Evolutionary conservation across 2,888 invertebrate genomes (phyloP).

Genomic region (Euzetes globulus): DNA sequence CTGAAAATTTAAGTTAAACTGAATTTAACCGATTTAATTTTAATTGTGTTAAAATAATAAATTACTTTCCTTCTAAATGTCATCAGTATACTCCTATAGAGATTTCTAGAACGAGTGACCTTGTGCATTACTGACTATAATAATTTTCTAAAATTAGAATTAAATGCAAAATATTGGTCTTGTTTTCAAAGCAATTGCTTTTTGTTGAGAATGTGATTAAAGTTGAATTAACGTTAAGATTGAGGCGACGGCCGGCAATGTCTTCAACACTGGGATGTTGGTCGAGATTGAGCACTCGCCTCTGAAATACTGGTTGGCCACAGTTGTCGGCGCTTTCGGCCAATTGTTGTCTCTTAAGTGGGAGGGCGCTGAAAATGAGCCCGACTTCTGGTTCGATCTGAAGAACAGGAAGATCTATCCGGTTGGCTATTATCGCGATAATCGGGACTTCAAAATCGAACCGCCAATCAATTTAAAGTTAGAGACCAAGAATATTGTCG

Average conservation of each 20-base stretch:
- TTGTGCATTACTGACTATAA: too few species aligned
- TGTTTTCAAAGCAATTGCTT: background rate
- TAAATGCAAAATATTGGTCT: too few species aligned
- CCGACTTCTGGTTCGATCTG: slow-evolving; percentile 33
- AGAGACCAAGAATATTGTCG: slow-evolving; percentile 12
- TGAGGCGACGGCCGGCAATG: slow-evolving; percentile 30
- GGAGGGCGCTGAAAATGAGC: slow-evolving; percentile 13
- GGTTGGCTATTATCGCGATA: slow-evolving; percentile 27
- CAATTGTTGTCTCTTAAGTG: slow-evolving; percentile 32
- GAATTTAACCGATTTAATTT: too few species aligned
- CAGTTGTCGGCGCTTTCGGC: slow-evolving; percentile 21
- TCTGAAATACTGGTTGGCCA: slow-evolving; percentile 35
- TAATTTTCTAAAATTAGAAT: too few species aligned
- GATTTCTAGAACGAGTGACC: too few species aligned
- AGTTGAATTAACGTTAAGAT: slow-evolving; percentile 5
- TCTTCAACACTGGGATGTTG: slow-evolving; percentile 29
- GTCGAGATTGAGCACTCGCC: slow-evolving; percentile 34
- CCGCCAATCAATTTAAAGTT: slow-evolving; percentile 25
- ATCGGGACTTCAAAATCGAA: slow-evolving; percentile 23
- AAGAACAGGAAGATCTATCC: slow-evolving; percentile 30
- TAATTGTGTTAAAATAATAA: too few species aligned
- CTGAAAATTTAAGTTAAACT: too few species aligned
- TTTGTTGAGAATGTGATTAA: background rate
- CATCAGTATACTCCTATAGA: too few species aligned
- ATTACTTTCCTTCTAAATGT: too few species aligned